phyloP scores from a whole-genome alignment of 2,113 vertebrate genomes.

The Anolis sagrei region DNA sequence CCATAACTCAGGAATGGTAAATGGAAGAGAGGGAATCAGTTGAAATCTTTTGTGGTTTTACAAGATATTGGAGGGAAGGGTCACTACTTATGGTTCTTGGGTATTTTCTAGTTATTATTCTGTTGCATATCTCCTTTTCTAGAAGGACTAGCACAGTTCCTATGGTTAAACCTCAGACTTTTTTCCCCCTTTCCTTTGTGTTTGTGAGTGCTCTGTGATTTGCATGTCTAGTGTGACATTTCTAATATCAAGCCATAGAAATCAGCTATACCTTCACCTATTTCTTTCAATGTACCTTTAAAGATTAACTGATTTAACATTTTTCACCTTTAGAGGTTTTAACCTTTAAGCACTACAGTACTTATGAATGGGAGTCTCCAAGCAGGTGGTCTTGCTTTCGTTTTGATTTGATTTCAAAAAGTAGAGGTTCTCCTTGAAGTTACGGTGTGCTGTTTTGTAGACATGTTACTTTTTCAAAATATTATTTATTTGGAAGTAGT shows the following conservation, averaged over 20 bases:
- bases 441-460: not conserved
- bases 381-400: too few species aligned
- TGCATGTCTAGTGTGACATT: not conserved
- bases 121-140: not conserved
- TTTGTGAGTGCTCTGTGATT: not conserved
- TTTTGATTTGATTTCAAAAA: not conserved
- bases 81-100: not conserved
- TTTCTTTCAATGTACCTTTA: not conserved
- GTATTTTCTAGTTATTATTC: not conserved
- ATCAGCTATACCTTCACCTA: not conserved
- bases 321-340: not conserved
- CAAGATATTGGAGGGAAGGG: not conserved
- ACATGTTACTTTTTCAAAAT: not conserved
- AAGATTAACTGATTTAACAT: not conserved
- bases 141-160: not conserved
- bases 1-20: not conserved
- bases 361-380: too few species aligned
- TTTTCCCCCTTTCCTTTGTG: not conserved
- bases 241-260: not conserved
- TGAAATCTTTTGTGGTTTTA: not conserved
- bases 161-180: not conserved
- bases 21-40: not conserved
- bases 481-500: not conserved
- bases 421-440: not conserved
- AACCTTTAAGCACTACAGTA: not conserved